Percentiles rank a stretch among this genome's conserved stretches.
These are phyloP conservation scores for Didymodactylos carnosus DNA, from an alignment of 2,888 invertebrate genomes.

Conservation along the genomic window DNA sequence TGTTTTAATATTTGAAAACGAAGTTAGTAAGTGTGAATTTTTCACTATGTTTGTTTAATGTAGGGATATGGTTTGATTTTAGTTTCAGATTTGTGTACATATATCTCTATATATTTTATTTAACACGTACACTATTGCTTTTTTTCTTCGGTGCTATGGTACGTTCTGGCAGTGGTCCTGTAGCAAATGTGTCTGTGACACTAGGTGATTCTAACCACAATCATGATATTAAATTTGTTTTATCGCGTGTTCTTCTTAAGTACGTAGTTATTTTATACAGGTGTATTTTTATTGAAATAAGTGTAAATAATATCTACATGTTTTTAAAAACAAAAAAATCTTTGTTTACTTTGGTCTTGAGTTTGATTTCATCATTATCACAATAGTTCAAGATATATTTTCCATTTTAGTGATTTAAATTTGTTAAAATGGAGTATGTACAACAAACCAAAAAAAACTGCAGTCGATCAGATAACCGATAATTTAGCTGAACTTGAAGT, in stretches of 20 bases:
- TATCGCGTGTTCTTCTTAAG: background rate
- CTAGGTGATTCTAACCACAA: background rate
- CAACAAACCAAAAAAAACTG: background rate
- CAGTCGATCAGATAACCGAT: background rate
- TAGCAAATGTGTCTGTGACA: background rate
- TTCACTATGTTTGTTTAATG: too few relatives aligned
- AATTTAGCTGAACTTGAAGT: background rate
- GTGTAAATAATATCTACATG: background rate
- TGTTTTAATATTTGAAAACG: too few relatives aligned
- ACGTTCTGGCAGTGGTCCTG: background rate
- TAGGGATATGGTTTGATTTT: too few relatives aligned
- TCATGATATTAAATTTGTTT: background rate
- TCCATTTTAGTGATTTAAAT: background rate
- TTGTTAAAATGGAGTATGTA: background rate
- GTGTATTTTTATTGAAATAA: too few relatives aligned
- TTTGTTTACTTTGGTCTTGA: too few relatives aligned
- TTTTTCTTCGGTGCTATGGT: background rate
- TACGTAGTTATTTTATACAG: too few relatives aligned
- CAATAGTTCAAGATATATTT: too few relatives aligned
- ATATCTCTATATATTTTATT: too few relatives aligned
- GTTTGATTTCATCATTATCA: too few relatives aligned
- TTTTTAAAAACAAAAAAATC: background rate
- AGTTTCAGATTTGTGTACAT: too few relatives aligned
- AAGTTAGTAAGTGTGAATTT: too few relatives aligned
- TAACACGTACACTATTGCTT: background rate